Percentiles rank a stretch among this genome's conserved stretches.
phyloP scores from a whole-genome alignment of 2,888 invertebrate species.

The Harpalus rufipes region DNA sequence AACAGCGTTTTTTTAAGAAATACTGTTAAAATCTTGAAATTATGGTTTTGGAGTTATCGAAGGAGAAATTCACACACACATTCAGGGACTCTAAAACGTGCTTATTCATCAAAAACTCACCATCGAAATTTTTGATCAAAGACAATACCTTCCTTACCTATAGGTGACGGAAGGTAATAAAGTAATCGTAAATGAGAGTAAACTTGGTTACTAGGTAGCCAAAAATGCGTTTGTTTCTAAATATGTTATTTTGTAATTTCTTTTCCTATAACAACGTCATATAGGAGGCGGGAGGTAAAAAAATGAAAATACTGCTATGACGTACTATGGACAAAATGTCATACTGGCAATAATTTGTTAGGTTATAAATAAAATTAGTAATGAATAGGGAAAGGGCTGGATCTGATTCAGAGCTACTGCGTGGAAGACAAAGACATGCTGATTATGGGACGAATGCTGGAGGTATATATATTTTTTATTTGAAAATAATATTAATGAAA shows the following conservation, averaged over 20 bases:
- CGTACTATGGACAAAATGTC: constrained; percentile 23
- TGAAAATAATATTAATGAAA: not conserved
- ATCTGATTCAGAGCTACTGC: constrained; percentile 14
- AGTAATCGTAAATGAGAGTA: no score
- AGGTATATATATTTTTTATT: not conserved
- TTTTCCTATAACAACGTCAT: not conserved
- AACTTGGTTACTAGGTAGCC: no score
- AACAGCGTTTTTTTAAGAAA: no score
- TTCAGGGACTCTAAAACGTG: no score
- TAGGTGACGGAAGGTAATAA: no score
- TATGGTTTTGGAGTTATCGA: no score
- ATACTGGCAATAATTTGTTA: constrained; percentile 27
- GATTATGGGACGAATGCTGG: constrained; percentile 13
- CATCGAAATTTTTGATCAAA: no score
- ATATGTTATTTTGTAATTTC: not conserved
- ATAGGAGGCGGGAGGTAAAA: not conserved
- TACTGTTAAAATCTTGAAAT: no score
- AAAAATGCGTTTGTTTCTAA: no score
- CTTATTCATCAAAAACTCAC: no score
- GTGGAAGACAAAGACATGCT: constrained; percentile 4
- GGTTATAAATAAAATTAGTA: constrained; percentile 38
- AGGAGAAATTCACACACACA: no score
- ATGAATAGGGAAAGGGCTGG: constrained; percentile 1
- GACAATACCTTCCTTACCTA: no score
- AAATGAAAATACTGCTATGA: constrained; percentile 8